phyloP scores from a whole-genome alignment of 2,888 invertebrate genomes.

The Agrypnus murinus region DNA sequence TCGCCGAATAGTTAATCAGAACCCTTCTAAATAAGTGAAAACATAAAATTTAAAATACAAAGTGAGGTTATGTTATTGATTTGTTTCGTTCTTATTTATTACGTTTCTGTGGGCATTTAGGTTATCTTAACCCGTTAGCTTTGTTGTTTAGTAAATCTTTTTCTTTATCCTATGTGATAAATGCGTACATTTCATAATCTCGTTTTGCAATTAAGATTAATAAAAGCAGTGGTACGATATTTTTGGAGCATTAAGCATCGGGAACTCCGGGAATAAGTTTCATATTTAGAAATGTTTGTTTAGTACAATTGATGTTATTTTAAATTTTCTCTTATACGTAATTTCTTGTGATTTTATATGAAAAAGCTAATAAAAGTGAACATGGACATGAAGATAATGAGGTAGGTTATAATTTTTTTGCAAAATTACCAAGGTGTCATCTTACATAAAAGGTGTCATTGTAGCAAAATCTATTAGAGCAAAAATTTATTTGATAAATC shows the following conservation, averaged over 20 bases:
- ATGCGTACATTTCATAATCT: conserved; percentile 12
- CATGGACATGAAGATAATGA: conserved; percentile 29
- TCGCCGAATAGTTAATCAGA: not conserved
- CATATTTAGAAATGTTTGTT: not conserved
- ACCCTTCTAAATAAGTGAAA: not conserved
- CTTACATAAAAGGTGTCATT: not conserved
- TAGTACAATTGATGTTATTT: no score
- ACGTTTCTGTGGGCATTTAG: conserved; percentile 13
- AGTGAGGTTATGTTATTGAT: conserved; percentile 44
- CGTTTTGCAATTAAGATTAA: conserved; percentile 11
- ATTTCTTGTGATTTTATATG: no score
- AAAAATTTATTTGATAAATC: no score
- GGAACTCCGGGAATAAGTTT: not conserved
- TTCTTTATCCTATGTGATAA: not conserved
- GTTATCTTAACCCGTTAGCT: conserved; percentile 10
- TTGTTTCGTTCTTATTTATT: not conserved
- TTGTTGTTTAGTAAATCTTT: conserved; percentile 14
- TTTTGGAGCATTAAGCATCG: not conserved
- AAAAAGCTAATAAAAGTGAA: not conserved
- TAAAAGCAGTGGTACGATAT: not conserved
- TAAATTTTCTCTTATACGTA: no score
- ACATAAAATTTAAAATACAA: not conserved
- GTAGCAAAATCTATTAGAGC: conserved; percentile 5
- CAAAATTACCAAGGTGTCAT: not conserved
- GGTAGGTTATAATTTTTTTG: conserved; percentile 39